phyloP scores from a whole-genome alignment of 2,113 vertebrate genomes.

The Notiomystis cincta region DNA sequence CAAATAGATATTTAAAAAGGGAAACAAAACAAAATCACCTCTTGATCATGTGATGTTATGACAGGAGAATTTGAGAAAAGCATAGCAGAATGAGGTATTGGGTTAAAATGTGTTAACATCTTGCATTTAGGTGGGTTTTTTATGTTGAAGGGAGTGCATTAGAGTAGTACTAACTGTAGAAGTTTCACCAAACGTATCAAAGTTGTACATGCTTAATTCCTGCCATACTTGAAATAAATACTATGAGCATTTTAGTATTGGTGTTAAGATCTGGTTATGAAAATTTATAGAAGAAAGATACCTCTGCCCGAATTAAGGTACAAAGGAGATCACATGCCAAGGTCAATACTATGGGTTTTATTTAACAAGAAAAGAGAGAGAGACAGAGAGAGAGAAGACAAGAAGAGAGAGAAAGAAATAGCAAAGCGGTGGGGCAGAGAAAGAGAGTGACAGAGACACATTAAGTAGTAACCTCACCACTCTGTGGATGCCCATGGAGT shows the following conservation, averaged over 20 bases:
- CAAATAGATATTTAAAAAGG: neutral
- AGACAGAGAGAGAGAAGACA: neutral
- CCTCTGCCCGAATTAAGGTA: rapidly evolving
- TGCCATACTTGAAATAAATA: neutral
- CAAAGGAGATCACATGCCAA: neutral
- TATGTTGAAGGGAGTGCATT: neutral
- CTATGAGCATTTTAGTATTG: neutral
- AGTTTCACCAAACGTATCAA: neutral
- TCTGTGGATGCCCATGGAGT: neutral
- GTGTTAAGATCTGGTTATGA: too few relatives aligned
- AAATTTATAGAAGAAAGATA: neutral
- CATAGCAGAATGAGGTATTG: neutral
- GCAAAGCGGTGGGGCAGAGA: neutral
- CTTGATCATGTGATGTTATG: neutral
- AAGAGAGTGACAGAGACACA: neutral
- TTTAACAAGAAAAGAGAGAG: too few relatives aligned
- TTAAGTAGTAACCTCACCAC: neutral
- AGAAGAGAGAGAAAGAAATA: too few relatives aligned
- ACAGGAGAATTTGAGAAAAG: neutral
- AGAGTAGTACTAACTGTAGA: neutral
- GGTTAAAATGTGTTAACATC: neutral
- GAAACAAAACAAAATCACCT: neutral
- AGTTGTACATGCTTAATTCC: neutral
- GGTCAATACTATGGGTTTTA: too few relatives aligned
- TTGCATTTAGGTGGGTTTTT: neutral